phyloP scores from a whole-genome alignment of 2,888 invertebrate genomes.

The Synanthedon tipuliformis region DNA sequence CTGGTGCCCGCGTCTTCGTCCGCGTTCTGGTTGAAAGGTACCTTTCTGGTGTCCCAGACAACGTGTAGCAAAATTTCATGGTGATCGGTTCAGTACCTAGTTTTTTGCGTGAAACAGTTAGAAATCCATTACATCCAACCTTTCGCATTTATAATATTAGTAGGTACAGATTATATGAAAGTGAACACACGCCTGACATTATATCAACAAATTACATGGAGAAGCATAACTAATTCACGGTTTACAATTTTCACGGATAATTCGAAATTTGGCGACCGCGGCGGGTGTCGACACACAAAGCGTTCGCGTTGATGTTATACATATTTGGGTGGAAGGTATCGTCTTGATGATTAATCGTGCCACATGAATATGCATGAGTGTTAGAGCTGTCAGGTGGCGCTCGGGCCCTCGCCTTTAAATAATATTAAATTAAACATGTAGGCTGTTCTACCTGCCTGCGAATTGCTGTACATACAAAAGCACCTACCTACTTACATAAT shows the following conservation, averaged over 20 bases:
- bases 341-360: constrained; percentile 53
- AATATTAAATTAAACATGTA: constrained; percentile 1
- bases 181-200: background rate
- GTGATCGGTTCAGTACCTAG: too few species aligned
- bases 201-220: constrained; percentile 5
- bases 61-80: too few species aligned
- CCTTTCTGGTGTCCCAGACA: too few species aligned
- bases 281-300: background rate
- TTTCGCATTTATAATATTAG: too few species aligned
- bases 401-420: constrained; percentile 39
- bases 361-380: constrained; percentile 64
- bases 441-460: background rate
- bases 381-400: constrained; percentile 46
- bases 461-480: background rate
- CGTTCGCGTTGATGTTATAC: constrained; percentile 12
- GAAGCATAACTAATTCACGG: constrained; percentile 33
- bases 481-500: too few species aligned
- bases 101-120: too few species aligned
- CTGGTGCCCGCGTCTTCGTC: too few species aligned
- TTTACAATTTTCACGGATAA: constrained; percentile 17
- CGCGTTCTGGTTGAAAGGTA: too few species aligned
- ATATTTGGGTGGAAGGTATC: constrained; percentile 22
- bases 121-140: too few species aligned
- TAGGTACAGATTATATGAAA: too few species aligned
- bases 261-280: background rate